A percentile compares a stretch with the other conserved stretches of the same genome.
Evolutionary conservation across 53 echinoderm and acorn worm genomes (phyloP).

Genomic region (Temnopleurus reevesii): DNA sequence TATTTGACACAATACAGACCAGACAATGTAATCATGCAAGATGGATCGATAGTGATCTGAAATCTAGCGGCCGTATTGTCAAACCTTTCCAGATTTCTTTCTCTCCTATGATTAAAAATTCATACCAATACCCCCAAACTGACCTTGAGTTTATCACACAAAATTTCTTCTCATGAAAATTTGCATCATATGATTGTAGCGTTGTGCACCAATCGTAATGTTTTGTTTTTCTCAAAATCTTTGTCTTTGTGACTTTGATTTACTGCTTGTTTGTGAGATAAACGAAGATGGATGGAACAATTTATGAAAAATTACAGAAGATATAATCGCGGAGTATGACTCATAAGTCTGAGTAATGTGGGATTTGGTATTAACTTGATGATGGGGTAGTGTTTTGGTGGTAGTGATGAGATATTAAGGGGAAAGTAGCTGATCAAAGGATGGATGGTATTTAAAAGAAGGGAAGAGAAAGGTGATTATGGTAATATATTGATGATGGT

Average conservation of each 20-base stretch:
- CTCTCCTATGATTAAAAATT: neutral
- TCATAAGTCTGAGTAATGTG: conserved; percentile 33
- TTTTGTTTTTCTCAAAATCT: neutral
- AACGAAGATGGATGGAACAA: conserved; percentile 12
- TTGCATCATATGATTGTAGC: neutral
- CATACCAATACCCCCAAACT: neutral
- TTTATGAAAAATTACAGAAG: conserved; percentile 21
- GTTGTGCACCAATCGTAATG: neutral
- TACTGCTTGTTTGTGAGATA: conserved; percentile 8
- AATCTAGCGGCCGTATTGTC: neutral
- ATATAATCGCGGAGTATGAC: conserved; percentile 5
- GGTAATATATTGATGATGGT: too few species aligned
- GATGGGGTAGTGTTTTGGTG: neutral
- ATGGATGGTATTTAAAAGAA: neutral
- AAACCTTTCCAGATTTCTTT: neutral
- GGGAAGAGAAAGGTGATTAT: neutral
- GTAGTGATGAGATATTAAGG: conserved; percentile 10
- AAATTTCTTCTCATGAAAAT: neutral
- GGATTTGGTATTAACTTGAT: conserved; percentile 21
- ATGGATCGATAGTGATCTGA: neutral
- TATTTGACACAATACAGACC: conserved; percentile 29
- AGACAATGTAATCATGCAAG: conserved; percentile 30
- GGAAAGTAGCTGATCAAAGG: conserved; percentile 4
- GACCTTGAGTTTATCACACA: neutral
- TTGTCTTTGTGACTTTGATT: neutral